A percentile compares a stretch with the other conserved stretches of the same genome.
phyloP scores from a whole-genome alignment of 2,113 vertebrate species.

The Pandion haliaetus region DNA sequence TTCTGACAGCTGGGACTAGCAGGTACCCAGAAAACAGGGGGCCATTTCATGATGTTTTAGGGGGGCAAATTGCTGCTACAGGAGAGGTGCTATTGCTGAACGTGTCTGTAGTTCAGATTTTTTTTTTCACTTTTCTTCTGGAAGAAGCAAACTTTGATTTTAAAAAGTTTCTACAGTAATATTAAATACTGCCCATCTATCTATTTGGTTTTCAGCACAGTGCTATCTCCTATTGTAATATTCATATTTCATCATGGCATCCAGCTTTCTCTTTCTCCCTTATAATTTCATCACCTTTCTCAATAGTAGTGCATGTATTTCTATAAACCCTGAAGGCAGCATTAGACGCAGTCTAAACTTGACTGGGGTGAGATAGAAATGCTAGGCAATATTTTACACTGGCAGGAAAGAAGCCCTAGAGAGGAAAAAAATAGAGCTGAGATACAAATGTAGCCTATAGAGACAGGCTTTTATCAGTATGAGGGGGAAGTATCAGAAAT shows the following conservation, averaged over 20 bases:
- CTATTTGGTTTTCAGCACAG: not conserved
- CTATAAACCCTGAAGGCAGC: conserved; percentile 1
- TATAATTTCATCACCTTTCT: conserved; percentile 19
- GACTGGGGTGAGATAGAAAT: not conserved
- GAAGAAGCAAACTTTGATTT: not conserved
- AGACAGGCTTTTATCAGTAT: not conserved
- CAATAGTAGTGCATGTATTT: not conserved
- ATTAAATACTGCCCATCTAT: not conserved
- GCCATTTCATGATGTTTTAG: not conserved
- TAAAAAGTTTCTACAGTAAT: not conserved
- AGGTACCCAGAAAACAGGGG: not conserved
- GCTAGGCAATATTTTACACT: not conserved
- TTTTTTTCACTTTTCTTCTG: not conserved
- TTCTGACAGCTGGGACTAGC: not conserved
- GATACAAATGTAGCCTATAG: not conserved
- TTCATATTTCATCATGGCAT: not conserved
- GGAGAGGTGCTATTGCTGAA: not conserved
- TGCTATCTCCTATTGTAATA: not conserved
- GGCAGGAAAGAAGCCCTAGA: not conserved
- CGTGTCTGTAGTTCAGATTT: not conserved
- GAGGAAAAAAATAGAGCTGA: not conserved
- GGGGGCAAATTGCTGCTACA: not conserved
- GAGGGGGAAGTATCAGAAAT: not conserved
- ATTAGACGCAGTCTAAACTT: not conserved
- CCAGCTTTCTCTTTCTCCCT: not conserved